Base-by-base conservation (phyloP, 2,888 invertebrate genomes). In the Drosophila ochracea region DNA sequence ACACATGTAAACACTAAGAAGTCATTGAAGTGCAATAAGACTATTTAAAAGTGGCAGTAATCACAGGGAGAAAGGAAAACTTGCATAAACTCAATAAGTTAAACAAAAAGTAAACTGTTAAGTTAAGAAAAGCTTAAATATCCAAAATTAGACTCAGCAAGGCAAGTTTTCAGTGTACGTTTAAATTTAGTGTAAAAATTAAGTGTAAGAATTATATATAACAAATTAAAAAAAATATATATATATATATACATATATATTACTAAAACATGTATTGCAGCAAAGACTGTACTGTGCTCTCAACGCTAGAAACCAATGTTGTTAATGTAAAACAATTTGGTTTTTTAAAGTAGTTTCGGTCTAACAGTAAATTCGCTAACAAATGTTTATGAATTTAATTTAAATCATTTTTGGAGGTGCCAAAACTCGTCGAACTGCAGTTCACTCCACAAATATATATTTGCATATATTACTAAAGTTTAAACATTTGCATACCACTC, bases 401-500 rank as follows among this genome's bases (percentile, higher is more conserved):
- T 13, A 60, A 50, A 37, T 41, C 31, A 52, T 76, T 80, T 65
- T 76, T 80, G 65, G 70, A 68, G 63, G 53, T 43, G 61, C 10
- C 49, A 61, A 55, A 73, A 39, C 47, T 59, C 49, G 37, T 37
- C 16, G 19, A 39, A 31, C 43, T 50, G 49, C 68, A 64, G 63
- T 65, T 54, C 30, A 25, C 21, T 41, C 11, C 31, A 61, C 49
- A 63, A 47, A 35, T n/a, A 16, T 25, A 47, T 37, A 64, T 78
- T 71, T 71, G 63, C 72, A 67, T 64, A 64, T 61, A 77, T 78
- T 50, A 35, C 21, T 41, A 76, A 75, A 65, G 47, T 47, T 49
- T 25, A 10, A 28, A 19, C 47, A 53, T 25, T 47, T 47, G 7
- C 25, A 47, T 47, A 47, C 1, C 47, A 25, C 9, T 2, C 7